These are phyloP conservation scores for Lichenostomus cassidix DNA, from an alignment of 2,113 vertebrate species.

Conservation along the genomic window DNA sequence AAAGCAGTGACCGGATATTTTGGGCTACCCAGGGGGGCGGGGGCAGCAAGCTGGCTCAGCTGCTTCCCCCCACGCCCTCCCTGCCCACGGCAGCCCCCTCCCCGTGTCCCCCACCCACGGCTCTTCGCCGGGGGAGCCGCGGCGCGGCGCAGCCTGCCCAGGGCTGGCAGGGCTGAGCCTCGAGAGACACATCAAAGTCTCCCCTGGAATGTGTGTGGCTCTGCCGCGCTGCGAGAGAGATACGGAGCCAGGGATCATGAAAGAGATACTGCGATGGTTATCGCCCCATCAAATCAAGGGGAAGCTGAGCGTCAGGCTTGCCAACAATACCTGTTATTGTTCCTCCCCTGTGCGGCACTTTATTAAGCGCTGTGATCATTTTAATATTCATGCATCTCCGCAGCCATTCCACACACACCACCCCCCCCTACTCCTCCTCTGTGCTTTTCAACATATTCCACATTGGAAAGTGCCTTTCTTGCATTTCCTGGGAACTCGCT, in stretches of 20 bases:
- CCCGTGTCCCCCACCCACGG: neutral
- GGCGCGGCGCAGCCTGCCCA: neutral
- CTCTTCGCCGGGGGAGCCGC: neutral
- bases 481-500: conserved; percentile 54
- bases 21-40: accelerated
- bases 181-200: conserved; percentile 66
- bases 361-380: conserved; percentile 63
- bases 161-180: conserved; percentile 13
- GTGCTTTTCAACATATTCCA: conserved; percentile 57
- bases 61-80: accelerated
- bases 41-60: neutral
- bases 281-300: conserved; percentile 57
- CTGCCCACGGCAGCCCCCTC: neutral
- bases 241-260: conserved; percentile 29
- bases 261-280: conserved; percentile 73
- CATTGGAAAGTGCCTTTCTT: conserved; percentile 63
- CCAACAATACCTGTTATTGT: conserved; percentile 75
- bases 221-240: conserved; percentile 18
- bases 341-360: conserved; percentile 48
- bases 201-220: conserved; percentile 73
- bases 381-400: conserved; percentile 68
- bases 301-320: conserved; percentile 33
- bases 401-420: conserved; percentile 3
- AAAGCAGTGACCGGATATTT: accelerated
- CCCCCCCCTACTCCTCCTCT: neutral